Evolutionary conservation across 2,113 vertebrate genomes (phyloP).

Genomic region (Regulus satrapa): DNA sequence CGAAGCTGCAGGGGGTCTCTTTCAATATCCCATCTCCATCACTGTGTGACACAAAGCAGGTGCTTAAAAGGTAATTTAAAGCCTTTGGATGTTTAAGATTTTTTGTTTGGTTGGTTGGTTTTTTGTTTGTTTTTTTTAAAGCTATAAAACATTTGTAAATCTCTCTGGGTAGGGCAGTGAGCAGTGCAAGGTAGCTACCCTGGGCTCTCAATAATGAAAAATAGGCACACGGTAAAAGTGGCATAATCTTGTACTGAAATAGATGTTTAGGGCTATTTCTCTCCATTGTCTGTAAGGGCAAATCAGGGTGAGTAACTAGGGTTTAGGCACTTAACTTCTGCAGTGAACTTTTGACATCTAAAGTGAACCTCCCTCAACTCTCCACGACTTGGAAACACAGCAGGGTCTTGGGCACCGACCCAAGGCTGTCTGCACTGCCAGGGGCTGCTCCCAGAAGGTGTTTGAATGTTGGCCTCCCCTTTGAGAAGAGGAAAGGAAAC

Average conservation of each 20-base stretch:
- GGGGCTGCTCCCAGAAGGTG: not conserved
- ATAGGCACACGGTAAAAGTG: not conserved
- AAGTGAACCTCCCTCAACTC: not conserved
- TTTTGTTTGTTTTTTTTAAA: too few relatives aligned
- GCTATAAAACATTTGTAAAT: not conserved
- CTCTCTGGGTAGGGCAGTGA: not conserved
- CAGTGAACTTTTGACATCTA: not conserved
- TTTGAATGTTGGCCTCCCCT: not conserved
- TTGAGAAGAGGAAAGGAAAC: not conserved
- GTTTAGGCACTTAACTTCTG: not conserved
- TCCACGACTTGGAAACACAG: not conserved
- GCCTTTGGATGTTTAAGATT: not conserved
- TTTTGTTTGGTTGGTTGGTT: too few relatives aligned
- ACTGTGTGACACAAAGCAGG: not conserved
- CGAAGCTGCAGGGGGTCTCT: not conserved
- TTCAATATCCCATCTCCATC: not conserved
- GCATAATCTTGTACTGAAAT: not conserved
- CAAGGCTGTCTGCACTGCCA: not conserved
- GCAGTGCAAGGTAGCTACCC: not conserved
- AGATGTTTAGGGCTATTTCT: not conserved
- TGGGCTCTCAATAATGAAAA: not conserved
- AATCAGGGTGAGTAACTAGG: not conserved
- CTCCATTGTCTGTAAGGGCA: not conserved
- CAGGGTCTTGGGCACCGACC: accelerated
- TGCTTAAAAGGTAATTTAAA: not conserved